Base-by-base conservation (phyloP, 1,140 invertebrate species). In the Drosophila bifasciata region DNA sequence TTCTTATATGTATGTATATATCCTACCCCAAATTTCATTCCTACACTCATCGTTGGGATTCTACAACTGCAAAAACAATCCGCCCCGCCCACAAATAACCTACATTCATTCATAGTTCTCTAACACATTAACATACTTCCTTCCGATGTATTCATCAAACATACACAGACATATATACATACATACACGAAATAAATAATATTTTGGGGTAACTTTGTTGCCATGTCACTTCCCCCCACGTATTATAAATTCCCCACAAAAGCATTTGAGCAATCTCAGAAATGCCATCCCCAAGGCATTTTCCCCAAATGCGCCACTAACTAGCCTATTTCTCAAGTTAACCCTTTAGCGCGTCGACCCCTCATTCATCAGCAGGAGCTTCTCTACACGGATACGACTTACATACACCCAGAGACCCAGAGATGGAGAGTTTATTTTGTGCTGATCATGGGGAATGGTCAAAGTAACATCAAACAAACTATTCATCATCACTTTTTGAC, bases 381-480 rank as follows among this genome's bases (percentile, higher is more conserved):
- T 19, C 13, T n/a, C n/a, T n/a, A n/a, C n/a, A 5, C n/a, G 13
- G 6, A 13, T 25, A 9, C 16, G 41, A 44, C 59, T 41, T n/a
- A 15, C 16, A 43, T 43, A 45, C 41, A 25, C 23, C 23, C 23
- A 6, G 21, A 23, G 21, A 43, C n/a, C n/a, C n/a, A n/a, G 19
- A 62, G 40, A 17, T 16, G 53, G 45, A 58, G 58, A 58, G 58
- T 55, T 48, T 70, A 49, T 83, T 80, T 81, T 88, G 74, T 76
- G 74, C 78, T 88, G 83, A 88, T 88, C 83, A 88, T 79, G 76
- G 80, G 80, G 79, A 70, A 79, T 71, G 83, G 83, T 88, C 83
- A 88, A 88, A 88, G 78, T 88, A 88, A 88, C 84, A 88, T 83
- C 83, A 88, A 88, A 88, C 83, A 88, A 88, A 88, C 83, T 83